Evolutionary conservation across 1,140 invertebrate genomes (phyloP), one percentile per base, ranked within the genome.

Genomic region (Lordiphosa mommai): DNA sequence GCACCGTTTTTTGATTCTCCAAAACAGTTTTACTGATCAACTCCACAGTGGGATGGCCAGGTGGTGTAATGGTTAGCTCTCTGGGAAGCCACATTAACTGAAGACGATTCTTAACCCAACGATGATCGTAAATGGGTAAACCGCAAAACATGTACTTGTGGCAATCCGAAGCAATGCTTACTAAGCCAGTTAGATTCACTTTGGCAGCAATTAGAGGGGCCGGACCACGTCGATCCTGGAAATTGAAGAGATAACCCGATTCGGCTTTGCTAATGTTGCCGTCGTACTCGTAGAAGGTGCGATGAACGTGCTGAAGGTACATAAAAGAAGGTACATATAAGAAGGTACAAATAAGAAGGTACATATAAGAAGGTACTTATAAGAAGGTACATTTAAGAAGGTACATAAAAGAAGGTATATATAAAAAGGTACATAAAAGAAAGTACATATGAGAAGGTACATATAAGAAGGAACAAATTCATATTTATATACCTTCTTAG

Each of bases 171-270:
- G 90, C 69, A 9, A 93, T 90, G 34, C 88, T 71, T 36, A 89
- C 91, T 36, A 93, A 91, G 32, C 93, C 91, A 44, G 91, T 89
- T 8, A 90, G 40, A 14, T 80, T 51, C 2, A 86, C 57, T 1
- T 27, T 57, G 2, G 56, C 51, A 9, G 34, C 74, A 53, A 90
- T 88, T 3, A 94, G 88, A 10, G 91, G 91, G 44, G 91, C 84
- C 33, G 92, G 90, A 74, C 92, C 92, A 65, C 93, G 92, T 69
- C 93, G 92, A 73, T 95, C 94, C 85, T 94, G 91, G 67, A 94
- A 92, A 5, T 92, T 91, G 59, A 94, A 90, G 92, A 94, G 93
- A 55, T 93, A 92, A n/a, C 94, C 94, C 5, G 92, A 91, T 10
- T 92, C 91, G 13, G 90, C 89, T 61, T 90, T 86, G 8, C 89